phyloP scores from a whole-genome alignment of 2,888 invertebrate genomes.

The Parnassius mnemosyne region DNA sequence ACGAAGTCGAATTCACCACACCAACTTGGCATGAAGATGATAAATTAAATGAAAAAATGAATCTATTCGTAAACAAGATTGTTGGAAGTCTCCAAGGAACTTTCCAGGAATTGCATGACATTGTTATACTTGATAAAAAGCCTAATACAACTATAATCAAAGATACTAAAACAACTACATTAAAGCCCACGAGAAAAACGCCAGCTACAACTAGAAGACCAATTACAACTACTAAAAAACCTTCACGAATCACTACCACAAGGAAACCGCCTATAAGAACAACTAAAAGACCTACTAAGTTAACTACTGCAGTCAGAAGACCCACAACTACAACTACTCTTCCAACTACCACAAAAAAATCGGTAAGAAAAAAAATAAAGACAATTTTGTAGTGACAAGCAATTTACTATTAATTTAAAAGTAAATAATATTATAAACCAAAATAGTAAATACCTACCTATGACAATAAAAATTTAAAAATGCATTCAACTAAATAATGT shows the following conservation, averaged over 20 bases:
- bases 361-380: constrained; percentile 46
- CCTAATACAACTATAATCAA: constrained; percentile 58
- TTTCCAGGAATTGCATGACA: constrained; percentile 89
- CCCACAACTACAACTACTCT: constrained; percentile 36
- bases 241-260: constrained; percentile 56
- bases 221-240: constrained; percentile 69
- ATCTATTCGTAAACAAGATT: constrained; percentile 90
- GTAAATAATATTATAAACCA: too few relatives aligned
- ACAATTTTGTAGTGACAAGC: constrained; percentile 14
- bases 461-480: constrained; percentile 3
- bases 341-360: constrained; percentile 58
- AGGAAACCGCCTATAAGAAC: constrained; percentile 65
- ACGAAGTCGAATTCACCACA: constrained; percentile 85
- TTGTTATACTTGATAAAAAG: constrained; percentile 80
- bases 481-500: constrained; percentile 4
- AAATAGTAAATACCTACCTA: not conserved
- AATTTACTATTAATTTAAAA: not conserved
- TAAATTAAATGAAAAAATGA: constrained; percentile 88
- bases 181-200: constrained; percentile 60
- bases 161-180: constrained; percentile 59
- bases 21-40: constrained; percentile 89
- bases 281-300: constrained; percentile 64
- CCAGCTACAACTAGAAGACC: constrained; percentile 63
- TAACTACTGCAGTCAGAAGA: constrained; percentile 45
- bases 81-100: constrained; percentile 91